Percentiles rank a stretch among this genome's conserved stretches.
Evolutionary conservation across 1,140 invertebrate species (phyloP).

Genomic region (Batillaria attramentaria): DNA sequence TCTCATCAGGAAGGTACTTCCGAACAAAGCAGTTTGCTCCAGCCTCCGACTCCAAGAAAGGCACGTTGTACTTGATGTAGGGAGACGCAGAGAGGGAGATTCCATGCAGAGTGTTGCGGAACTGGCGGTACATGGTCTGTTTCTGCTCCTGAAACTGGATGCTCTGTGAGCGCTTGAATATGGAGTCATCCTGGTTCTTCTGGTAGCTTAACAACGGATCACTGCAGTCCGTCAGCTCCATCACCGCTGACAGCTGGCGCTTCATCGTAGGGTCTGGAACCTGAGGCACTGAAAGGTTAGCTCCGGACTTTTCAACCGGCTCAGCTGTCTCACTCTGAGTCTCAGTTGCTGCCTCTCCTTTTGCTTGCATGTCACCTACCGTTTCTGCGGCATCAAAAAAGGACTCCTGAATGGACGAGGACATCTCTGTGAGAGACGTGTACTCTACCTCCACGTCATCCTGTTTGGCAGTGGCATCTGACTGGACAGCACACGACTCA

Average conservation of each 20-base stretch:
- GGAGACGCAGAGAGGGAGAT: conserved; percentile 88
- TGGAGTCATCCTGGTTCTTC: conserved; percentile 67
- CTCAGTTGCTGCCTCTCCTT: neutral
- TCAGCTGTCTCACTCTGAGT: neutral
- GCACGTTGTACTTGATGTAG: conserved; percentile 86
- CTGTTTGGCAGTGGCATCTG: too few species aligned
- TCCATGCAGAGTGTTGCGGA: conserved; percentile 83
- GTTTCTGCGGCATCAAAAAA: neutral
- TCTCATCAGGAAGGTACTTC: conserved; percentile 83
- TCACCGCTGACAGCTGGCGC: conserved; percentile 30
- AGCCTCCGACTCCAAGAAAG: conserved; percentile 89
- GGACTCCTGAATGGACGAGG: neutral
- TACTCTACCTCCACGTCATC: neutral
- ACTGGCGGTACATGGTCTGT: conserved; percentile 71
- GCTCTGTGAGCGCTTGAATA: conserved; percentile 62
- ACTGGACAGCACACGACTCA: too few species aligned
- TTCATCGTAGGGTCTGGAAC: neutral
- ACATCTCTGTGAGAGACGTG: conserved; percentile 17
- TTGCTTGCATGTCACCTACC: neutral
- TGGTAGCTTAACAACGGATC: conserved; percentile 70
- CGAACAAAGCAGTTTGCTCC: conserved; percentile 85
- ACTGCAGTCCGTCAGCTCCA: conserved; percentile 68
- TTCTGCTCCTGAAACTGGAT: conserved; percentile 56
- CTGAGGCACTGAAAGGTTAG: too few species aligned
- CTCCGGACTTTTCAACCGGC: neutral